Percentiles rank a stretch among this genome's conserved stretches.
phyloP scores from a whole-genome alignment of 2,113 vertebrate genomes.

The Polypterus bichir region DNA sequence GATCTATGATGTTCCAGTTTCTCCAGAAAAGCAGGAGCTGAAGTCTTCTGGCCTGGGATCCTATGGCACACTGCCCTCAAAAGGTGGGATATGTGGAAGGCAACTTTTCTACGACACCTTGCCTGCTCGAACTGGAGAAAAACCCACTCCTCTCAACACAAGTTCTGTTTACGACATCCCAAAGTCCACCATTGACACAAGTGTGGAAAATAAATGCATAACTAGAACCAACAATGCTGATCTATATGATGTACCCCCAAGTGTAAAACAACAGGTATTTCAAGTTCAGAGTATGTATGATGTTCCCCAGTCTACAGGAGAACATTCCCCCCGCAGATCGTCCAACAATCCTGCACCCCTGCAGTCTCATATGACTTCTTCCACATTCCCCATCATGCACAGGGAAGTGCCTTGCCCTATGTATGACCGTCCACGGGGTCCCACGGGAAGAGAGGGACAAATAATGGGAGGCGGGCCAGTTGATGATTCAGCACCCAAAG shows the following conservation, averaged over 20 bases:
- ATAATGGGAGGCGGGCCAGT: neutral
- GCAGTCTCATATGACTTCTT: constrained; percentile 15
- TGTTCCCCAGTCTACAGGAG: constrained; percentile 21
- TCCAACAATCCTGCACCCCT: constrained; percentile 19
- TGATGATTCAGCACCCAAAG: constrained; percentile 11
- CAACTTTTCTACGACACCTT: constrained; percentile 27
- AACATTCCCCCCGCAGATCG: neutral
- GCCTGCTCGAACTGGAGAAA: constrained; percentile 14
- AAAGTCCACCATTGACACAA: constrained; percentile 20
- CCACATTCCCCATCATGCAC: constrained; percentile 29
- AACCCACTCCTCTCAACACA: neutral
- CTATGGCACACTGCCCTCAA: constrained; percentile 23
- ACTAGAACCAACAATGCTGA: constrained; percentile 4
- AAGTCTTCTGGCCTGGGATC: neutral
- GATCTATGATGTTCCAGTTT: constrained; percentile 66
- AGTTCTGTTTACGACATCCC: constrained; percentile 41
- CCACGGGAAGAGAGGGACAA: constrained; percentile 20
- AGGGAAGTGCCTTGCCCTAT: constrained; percentile 34
- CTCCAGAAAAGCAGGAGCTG: constrained; percentile 34
- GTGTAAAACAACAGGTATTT: constrained; percentile 8
- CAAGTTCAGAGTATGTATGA: constrained; percentile 27
- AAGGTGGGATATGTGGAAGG: constrained; percentile 6
- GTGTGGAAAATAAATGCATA: neutral
- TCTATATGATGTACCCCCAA: constrained; percentile 34
- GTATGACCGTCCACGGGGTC: constrained; percentile 48